Evolutionary conservation across 2,888 invertebrate species (phyloP).

Genomic region (Drosophila suboccidentalis): DNA sequence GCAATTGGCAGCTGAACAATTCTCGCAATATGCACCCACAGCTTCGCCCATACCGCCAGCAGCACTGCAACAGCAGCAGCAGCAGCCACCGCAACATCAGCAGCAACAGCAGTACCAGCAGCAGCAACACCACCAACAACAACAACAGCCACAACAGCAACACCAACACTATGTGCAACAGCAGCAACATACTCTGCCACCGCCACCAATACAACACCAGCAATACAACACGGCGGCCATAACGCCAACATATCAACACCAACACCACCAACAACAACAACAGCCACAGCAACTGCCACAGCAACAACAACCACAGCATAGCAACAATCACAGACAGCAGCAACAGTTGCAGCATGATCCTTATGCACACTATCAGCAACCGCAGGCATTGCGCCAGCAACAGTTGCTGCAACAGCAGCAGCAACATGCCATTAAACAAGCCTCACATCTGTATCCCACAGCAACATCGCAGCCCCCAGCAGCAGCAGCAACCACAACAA

Average conservation of each 20-base stretch:
- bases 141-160: slow-evolving; percentile 60
- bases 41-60: slow-evolving; percentile 67
- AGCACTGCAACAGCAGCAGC: slow-evolving; percentile 63
- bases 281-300: slow-evolving; percentile 58
- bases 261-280: slow-evolving; percentile 73
- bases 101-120: slow-evolving; percentile 51
- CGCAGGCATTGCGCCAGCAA: slow-evolving; percentile 76
- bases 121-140: slow-evolving; percentile 52
- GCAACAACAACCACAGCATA: slow-evolving; percentile 52
- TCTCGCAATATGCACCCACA: slow-evolving; percentile 85
- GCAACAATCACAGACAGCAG: slow-evolving; percentile 55
- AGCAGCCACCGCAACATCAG: slow-evolving; percentile 62
- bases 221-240: slow-evolving; percentile 85
- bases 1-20: slow-evolving; percentile 86
- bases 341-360: slow-evolving; percentile 70
- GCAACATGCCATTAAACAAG: slow-evolving; percentile 82
- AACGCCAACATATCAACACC: slow-evolving; percentile 83
- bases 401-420: slow-evolving; percentile 75
- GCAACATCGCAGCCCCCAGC: slow-evolving; percentile 66
- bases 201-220: slow-evolving; percentile 84
- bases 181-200: slow-evolving; percentile 83
- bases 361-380: slow-evolving; percentile 73
- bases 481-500: slow-evolving; percentile 57
- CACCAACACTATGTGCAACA: slow-evolving; percentile 77
- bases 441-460: slow-evolving; percentile 85